Conservation (phyloP, 2,888 invertebrate genomes). For the Chelonus formosanus region DNA sequence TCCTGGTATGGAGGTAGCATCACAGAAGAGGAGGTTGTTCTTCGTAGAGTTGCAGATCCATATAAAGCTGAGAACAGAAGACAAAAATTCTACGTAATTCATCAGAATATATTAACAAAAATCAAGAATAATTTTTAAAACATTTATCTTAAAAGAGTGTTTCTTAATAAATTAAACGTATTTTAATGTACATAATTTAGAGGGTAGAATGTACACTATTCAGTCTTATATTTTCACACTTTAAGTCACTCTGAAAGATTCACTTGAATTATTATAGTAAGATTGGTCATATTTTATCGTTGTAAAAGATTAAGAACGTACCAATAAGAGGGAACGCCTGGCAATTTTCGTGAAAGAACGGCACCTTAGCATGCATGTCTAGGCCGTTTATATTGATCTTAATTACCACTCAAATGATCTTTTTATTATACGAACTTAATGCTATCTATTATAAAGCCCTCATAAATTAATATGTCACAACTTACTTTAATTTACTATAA, state of each 20-base stretch:
- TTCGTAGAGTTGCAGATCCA: too few relatives aligned
- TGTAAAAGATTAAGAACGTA: slow-evolving; percentile 10
- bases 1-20: too few relatives aligned
- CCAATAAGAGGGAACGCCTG: slow-evolving; percentile 8
- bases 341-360: slow-evolving; percentile 25
- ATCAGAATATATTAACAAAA: too few relatives aligned
- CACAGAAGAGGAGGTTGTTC: too few relatives aligned
- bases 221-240: background rate
- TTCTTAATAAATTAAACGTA: too few relatives aligned
- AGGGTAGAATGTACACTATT: too few relatives aligned
- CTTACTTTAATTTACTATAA: too few relatives aligned
- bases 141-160: too few relatives aligned
- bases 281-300: slow-evolving; percentile 22
- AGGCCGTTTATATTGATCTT: slow-evolving; percentile 16
- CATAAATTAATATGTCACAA: background rate
- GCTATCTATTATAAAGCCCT: slow-evolving; percentile 11
- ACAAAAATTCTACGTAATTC: too few relatives aligned
- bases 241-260: background rate
- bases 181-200: too few relatives aligned
- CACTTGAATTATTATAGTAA: slow-evolving; percentile 15
- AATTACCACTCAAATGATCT: slow-evolving; percentile 21
- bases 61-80: too few relatives aligned
- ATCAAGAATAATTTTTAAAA: too few relatives aligned
- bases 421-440: slow-evolving; percentile 5
- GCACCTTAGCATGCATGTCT: slow-evolving; percentile 23